These are phyloP conservation scores for Pissodes strobi DNA, from an alignment of 1,140 invertebrate species.

Conservation along the genomic window DNA sequence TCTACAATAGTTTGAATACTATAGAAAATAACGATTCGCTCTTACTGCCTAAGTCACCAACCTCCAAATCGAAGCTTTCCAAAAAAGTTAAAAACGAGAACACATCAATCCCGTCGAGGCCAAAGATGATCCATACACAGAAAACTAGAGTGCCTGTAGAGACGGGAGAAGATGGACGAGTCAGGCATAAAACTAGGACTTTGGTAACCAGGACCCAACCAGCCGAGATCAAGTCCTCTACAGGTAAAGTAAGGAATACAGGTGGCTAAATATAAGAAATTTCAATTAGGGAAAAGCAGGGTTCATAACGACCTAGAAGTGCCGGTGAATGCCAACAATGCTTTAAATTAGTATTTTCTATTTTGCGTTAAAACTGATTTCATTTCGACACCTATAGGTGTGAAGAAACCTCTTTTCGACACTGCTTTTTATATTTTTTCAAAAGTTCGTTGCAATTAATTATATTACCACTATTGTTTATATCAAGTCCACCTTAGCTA, in stretches of 20 bases:
- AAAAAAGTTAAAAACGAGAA: constrained; percentile 54
- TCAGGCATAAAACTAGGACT: constrained; percentile 63
- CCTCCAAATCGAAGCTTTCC: constrained; percentile 47
- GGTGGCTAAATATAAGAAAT: too few species aligned
- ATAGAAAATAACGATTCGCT: constrained; percentile 16
- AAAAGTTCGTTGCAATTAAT: too few species aligned
- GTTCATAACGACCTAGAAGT: too few species aligned
- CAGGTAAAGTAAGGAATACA: constrained; percentile 31
- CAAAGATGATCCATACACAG: constrained; percentile 76
- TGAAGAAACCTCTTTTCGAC: too few species aligned
- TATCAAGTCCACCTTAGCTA: too few species aligned
- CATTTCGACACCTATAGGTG: too few species aligned
- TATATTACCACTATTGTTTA: too few species aligned
- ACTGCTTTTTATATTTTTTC: too few species aligned
- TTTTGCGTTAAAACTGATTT: too few species aligned
- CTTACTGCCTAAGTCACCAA: constrained; percentile 38
- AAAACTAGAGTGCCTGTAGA: constrained; percentile 64
- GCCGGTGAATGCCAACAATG: too few species aligned
- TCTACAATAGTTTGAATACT: constrained; percentile 23
- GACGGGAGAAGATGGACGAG: constrained; percentile 59
- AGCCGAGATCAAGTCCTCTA: constrained; percentile 55
- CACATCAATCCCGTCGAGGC: constrained; percentile 57
- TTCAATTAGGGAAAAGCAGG: too few species aligned
- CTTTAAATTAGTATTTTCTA: too few species aligned
- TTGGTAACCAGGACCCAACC: constrained; percentile 63